phyloP scores from a whole-genome alignment of 2,797 vertebrate species.

The Argentina silus region DNA sequence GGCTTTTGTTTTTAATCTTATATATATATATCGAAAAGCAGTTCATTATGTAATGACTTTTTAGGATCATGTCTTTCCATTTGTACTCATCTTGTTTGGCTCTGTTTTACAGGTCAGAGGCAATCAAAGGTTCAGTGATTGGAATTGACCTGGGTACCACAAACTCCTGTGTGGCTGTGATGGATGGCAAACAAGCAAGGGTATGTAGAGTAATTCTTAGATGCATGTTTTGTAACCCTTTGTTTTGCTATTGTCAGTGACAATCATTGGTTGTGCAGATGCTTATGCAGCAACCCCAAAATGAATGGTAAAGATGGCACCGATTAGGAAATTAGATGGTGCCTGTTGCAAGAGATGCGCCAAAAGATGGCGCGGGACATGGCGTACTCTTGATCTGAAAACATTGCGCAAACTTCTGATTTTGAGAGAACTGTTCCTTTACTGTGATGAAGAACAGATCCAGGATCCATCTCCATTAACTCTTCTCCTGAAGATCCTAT shows the following conservation, averaged over 20 bases:
- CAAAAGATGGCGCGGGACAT: too few species aligned
- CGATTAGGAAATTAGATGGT: too few species aligned
- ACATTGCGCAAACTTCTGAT: too few species aligned
- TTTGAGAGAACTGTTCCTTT: too few species aligned
- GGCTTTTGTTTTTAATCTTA: background rate
- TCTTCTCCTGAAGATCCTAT: background rate
- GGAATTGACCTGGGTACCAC: slow-evolving; percentile 98
- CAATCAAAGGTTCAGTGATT: slow-evolving; percentile 93
- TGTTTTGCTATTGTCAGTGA: background rate
- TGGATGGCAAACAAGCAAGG: slow-evolving; percentile 98
- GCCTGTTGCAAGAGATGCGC: too few species aligned
- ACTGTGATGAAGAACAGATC: background rate
- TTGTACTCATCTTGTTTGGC: background rate
- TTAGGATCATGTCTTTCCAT: background rate
- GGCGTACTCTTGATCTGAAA: too few species aligned
- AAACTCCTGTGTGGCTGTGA: slow-evolving; percentile 97
- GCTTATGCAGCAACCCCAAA: background rate
- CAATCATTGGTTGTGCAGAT: background rate
- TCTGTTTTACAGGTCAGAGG: slow-evolving; percentile 85
- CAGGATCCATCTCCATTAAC: background rate
- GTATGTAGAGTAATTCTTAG: slow-evolving; percentile 68
- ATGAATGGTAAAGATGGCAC: too few species aligned
- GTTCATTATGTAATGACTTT: background rate
- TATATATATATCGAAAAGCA: background rate
- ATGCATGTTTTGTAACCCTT: background rate